A percentile compares a stretch with the other conserved stretches of the same genome.
These are phyloP conservation scores for Merops nubicus DNA, from an alignment of 2,113 vertebrate genomes.

Conservation along the genomic window DNA sequence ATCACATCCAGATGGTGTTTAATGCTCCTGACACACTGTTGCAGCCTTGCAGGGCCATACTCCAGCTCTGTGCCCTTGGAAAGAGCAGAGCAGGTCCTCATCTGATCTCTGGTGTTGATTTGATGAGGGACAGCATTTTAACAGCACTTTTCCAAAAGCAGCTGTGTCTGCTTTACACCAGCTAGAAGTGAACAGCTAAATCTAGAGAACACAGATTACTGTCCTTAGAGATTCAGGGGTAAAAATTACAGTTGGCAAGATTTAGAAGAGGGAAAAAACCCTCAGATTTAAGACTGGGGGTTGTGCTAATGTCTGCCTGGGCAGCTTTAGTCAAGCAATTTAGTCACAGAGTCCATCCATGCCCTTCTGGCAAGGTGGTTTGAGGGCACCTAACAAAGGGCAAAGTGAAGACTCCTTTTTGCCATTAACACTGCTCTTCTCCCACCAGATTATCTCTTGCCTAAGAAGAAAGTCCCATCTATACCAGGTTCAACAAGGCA, in stretches of 20 bases:
- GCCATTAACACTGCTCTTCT: neutral
- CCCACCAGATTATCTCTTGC: constrained; percentile 30
- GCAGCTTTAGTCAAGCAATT: neutral
- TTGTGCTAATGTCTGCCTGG: neutral
- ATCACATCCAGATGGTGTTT: neutral
- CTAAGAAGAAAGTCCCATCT: constrained; percentile 32
- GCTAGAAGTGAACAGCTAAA: neutral
- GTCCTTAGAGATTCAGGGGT: neutral
- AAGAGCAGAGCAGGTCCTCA: neutral
- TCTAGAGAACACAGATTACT: neutral
- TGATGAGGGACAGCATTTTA: neutral
- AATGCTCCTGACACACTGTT: rapidly evolving
- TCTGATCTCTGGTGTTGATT: neutral
- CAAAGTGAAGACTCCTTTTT: neutral
- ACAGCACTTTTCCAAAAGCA: neutral
- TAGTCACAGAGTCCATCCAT: neutral
- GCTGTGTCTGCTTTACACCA: neutral
- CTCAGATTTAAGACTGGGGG: neutral
- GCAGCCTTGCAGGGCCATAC: neutral
- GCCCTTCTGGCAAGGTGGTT: rapidly evolving
- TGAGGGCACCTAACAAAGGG: neutral
- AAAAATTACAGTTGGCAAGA: neutral
- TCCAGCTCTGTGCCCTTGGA: neutral
- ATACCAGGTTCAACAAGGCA: constrained; percentile 55
- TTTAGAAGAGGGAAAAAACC: neutral